phyloP scores from a whole-genome alignment of 1,140 invertebrate genomes.

The Lanistes nyassanus region DNA sequence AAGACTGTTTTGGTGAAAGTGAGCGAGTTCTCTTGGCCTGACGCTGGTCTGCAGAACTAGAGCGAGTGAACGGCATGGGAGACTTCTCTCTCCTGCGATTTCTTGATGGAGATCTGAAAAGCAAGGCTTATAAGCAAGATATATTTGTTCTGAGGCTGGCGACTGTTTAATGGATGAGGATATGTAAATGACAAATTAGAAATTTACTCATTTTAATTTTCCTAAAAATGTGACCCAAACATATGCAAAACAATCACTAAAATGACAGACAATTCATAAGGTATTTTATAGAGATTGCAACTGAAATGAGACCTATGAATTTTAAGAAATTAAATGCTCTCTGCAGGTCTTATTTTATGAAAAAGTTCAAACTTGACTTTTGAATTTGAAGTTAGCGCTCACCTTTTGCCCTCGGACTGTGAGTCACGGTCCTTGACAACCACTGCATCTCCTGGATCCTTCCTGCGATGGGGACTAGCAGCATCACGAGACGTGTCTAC shows the following conservation, averaged over 20 bases:
- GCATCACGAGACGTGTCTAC: slow-evolving; percentile 1
- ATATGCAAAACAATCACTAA: too few relatives aligned
- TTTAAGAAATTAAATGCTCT: too few relatives aligned
- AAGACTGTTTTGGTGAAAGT: slow-evolving; percentile 9
- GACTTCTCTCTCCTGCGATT: neutral
- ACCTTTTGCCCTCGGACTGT: slow-evolving; percentile 20
- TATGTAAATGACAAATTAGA: too few relatives aligned
- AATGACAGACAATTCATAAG: too few relatives aligned
- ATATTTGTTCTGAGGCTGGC: too few relatives aligned
- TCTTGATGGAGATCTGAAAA: neutral
- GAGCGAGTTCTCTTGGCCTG: slow-evolving; percentile 17
- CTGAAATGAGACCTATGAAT: too few relatives aligned
- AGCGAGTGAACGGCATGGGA: neutral
- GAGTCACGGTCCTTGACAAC: slow-evolving; percentile 11
- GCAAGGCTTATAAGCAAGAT: neutral
- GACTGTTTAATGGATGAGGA: too few relatives aligned
- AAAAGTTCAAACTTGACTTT: too few relatives aligned
- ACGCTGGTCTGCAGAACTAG: slow-evolving; percentile 1
- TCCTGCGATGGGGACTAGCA: neutral
- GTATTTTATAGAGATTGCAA: too few relatives aligned
- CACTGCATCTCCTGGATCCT: neutral
- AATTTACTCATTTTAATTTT: too few relatives aligned
- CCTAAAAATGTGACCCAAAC: too few relatives aligned
- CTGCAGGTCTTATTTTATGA: too few relatives aligned
- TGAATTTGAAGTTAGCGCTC: neutral